Evolutionary conservation across 2,797 vertebrate species (phyloP).

Genomic region (Hippoglossus hippoglossus): DNA sequence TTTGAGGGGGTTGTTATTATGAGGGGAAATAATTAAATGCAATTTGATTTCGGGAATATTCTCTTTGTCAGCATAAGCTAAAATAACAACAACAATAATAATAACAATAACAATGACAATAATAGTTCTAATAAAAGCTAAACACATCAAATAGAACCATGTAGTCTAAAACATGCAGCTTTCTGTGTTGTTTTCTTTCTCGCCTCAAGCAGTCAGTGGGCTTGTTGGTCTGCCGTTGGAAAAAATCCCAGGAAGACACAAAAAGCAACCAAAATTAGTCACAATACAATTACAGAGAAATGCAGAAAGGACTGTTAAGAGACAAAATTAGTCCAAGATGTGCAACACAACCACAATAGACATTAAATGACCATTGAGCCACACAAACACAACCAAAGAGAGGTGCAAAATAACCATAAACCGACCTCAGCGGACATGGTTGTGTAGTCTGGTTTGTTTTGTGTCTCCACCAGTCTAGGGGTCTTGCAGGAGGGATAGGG

Average conservation of each 20-base stretch:
- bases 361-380: not conserved
- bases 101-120: no score
- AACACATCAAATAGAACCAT: no score
- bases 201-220: not conserved
- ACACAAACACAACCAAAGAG: not conserved
- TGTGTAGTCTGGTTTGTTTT: not conserved
- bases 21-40: not conserved
- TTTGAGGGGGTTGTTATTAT: no score
- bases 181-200: not conserved
- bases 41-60: no score
- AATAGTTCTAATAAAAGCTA: no score
- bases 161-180: not conserved
- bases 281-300: not conserved
- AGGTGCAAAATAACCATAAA: not conserved
- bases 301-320: not conserved
- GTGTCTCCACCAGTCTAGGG: not conserved
- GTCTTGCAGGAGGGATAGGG: not conserved
- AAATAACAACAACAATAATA: no score
- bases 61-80: no score
- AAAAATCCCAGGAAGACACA: not conserved
- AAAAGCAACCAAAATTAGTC: not conserved
- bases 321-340: not conserved
- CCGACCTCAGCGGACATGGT: not conserved
- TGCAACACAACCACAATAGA: not conserved
- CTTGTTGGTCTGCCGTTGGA: no score